A percentile compares a stretch with the other conserved stretches of the same genome.
phyloP scores from a whole-genome alignment of 2,888 invertebrate species.

The Suillia variegata region DNA sequence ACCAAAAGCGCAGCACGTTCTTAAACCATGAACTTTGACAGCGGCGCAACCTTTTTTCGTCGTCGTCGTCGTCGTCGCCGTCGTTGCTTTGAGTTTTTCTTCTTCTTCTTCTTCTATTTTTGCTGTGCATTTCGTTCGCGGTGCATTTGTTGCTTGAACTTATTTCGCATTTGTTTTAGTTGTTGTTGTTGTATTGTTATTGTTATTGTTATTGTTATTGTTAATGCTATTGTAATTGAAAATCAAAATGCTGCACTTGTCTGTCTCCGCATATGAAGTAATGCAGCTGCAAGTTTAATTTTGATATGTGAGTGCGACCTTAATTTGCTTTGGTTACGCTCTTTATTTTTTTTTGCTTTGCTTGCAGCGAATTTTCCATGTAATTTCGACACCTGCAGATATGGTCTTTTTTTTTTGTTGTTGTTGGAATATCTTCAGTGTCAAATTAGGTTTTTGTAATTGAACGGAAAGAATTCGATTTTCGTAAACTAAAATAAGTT shows the following conservation, averaged over 20 bases:
- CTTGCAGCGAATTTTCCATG: slow-evolving; percentile 23
- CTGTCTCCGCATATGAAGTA: neutral
- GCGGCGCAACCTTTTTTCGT: slow-evolving; percentile 17
- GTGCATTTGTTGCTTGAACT: slow-evolving; percentile 9
- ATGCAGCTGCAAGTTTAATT: slow-evolving; percentile 1
- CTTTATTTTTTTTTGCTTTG: slow-evolving; percentile 30
- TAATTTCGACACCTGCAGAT: neutral
- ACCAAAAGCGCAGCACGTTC: slow-evolving; percentile 44
- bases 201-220: neutral
- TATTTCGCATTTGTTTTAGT: slow-evolving; percentile 24
- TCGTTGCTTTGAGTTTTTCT: slow-evolving; percentile 22
- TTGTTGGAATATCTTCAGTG: no score
- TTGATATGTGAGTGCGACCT: slow-evolving; percentile 3
- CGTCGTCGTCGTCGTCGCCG: no score
- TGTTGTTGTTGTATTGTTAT: neutral
- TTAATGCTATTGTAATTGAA: neutral
- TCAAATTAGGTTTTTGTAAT: no score
- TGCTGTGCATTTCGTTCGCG: slow-evolving; percentile 35
- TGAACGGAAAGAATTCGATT: no score
- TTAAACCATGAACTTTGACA: slow-evolving; percentile 55
- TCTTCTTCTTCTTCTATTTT: slow-evolving; percentile 3
- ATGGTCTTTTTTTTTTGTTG: no score
- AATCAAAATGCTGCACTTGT: neutral
- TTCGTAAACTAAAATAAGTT: no score
- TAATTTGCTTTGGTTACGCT: slow-evolving; percentile 20